Evolutionary conservation across 1,140 invertebrate genomes (phyloP).

Genomic region (Trinorchestia longiramus): DNA sequence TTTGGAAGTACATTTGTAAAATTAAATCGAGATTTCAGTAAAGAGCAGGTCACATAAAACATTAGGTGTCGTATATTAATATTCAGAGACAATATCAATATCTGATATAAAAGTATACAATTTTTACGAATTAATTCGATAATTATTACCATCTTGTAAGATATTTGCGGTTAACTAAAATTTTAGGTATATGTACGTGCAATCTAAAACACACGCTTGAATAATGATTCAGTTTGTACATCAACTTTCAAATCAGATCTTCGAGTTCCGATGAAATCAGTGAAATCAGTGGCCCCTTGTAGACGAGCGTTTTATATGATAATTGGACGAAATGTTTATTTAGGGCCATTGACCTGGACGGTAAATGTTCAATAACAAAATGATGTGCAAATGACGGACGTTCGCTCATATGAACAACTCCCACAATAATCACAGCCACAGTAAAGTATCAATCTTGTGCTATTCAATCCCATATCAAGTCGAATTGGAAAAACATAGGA

Average conservation of each 20-base stretch:
- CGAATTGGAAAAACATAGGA: not conserved
- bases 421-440: not conserved
- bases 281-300: too few relatives aligned
- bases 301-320: not conserved
- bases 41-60: too few relatives aligned
- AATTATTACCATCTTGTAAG: too few relatives aligned
- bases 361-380: not conserved
- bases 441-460: not conserved
- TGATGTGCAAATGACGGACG: not conserved
- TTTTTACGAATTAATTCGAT: too few relatives aligned
- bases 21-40: too few relatives aligned
- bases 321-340: not conserved
- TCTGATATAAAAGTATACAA: too few relatives aligned
- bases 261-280: not conserved
- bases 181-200: too few relatives aligned
- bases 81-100: too few relatives aligned
- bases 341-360: not conserved
- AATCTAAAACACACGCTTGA: not conserved
- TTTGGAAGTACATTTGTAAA: too few relatives aligned
- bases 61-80: too few relatives aligned
- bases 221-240: not conserved
- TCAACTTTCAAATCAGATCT: not conserved
- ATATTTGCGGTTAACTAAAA: too few relatives aligned
- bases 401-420: not conserved
- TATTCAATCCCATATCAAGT: not conserved